Base-by-base conservation (phyloP, 2,888 invertebrate genomes). In the Germaria angustata region DNA sequence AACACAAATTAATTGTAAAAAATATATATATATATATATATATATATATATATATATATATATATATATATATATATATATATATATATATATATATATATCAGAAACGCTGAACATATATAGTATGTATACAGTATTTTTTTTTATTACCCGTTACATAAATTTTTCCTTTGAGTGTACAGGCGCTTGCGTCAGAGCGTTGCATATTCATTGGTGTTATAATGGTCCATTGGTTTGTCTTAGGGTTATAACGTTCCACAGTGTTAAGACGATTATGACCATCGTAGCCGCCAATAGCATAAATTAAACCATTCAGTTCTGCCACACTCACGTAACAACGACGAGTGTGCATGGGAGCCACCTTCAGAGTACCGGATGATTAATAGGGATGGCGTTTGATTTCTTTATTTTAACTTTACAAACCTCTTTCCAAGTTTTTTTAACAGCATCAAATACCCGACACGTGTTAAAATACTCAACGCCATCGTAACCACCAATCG, bases 401-500 rank as follows among this genome's bases (percentile, higher is more conserved):
- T n/a, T n/a, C n/a, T n/a, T n/a, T n/a, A n/a, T n/a, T 9, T 17
- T 55, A 22, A 53, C 9, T 51, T 59, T 39, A 3, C 4, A 41
- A 20, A 92, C 94, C 92, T 98, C 97, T 59, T 94, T 94, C 98
- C 98, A 98, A 34, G 90, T 92, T 91, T 97, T 97, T 1, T 93
- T 93, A 2, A 96, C 95, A 0, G 97, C 96, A 88, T 98, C 95
- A 90, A 97, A 98, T 86, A 96, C 96, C 8, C 96, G 93, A 86
- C 96, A 96, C 7, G 95, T 96, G 91, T 96, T 96, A 89, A 96
- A 97, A 88, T 96, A 96, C 75, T 90, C 90, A 11, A 89, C 86
- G n/a, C 97, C 98, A 88, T 98, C 96, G 88, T 97, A 98, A 4
- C 98, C 98, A 0, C 98, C 98, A 84, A 98, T 95, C 4, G 97